Conservation (phyloP, 2,797 vertebrate genomes). For the Melanogrammus aeglefinus region DNA sequence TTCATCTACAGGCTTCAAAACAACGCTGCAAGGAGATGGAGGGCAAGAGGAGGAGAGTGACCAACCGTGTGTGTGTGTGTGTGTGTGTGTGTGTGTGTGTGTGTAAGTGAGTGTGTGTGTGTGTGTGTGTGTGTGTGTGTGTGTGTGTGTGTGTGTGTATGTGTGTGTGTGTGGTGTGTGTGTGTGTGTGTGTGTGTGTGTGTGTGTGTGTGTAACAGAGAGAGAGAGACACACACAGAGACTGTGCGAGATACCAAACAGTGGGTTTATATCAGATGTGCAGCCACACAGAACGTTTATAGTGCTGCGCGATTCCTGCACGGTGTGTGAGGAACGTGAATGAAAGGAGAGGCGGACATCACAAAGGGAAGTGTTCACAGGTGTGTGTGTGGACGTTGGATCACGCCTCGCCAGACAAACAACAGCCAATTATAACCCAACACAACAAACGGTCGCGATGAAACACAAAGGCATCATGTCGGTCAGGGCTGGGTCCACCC, state of each 20-base stretch:
- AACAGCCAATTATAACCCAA: no score
- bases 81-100: background rate
- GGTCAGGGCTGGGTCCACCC: no score
- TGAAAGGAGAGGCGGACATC: background rate
- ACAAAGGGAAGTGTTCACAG: background rate
- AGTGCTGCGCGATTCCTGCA: background rate
- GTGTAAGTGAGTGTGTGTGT: constrained; percentile 1
- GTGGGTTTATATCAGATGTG: background rate
- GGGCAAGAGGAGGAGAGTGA: no score
- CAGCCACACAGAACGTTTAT: background rate
- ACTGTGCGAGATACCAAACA: background rate
- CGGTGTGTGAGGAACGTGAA: background rate
- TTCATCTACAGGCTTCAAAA: no score
- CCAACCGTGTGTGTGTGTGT: no score
- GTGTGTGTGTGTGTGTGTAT: background rate
- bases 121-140: background rate
- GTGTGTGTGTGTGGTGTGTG: background rate
- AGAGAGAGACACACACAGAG: background rate
- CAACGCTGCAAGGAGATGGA: no score
- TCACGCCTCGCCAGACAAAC: no score
- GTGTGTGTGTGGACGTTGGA: no score
- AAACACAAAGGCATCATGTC: no score
- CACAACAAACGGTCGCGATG: no score
- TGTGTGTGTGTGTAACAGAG: background rate
- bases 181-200: background rate